Evolutionary conservation across 2,113 vertebrate genomes (phyloP).

Genomic region (Paramormyrops kingsleyae): DNA sequence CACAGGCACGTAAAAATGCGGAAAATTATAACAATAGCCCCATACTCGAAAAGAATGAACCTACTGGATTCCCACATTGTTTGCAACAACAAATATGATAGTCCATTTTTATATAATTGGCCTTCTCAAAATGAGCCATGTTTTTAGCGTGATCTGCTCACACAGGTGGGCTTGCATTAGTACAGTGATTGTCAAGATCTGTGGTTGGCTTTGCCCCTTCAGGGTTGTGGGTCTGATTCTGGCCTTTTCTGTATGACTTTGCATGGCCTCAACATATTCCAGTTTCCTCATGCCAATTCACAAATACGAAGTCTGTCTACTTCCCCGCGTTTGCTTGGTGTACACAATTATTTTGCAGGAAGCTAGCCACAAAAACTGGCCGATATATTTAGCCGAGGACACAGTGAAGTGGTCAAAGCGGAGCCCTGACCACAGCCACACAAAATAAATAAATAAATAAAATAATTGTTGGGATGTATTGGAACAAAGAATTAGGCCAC

Average conservation of each 20-base stretch:
- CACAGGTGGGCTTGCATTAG: neutral
- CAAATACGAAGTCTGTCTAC: neutral
- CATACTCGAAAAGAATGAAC: neutral
- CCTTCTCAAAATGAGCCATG: neutral
- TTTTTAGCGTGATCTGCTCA: neutral
- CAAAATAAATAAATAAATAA: neutral
- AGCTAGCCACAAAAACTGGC: neutral
- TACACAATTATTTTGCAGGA: neutral
- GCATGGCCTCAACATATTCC: neutral
- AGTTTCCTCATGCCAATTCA: neutral
- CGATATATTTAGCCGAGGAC: neutral
- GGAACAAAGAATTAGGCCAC: neutral
- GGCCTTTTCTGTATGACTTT: neutral
- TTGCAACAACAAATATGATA: neutral
- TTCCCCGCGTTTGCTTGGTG: neutral
- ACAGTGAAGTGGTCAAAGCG: neutral
- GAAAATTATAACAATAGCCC: neutral
- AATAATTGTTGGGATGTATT: neutral
- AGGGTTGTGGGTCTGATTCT: neutral
- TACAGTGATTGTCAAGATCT: neutral
- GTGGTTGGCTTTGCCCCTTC: neutral
- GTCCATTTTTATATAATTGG: neutral
- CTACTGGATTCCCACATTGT: neutral
- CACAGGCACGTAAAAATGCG: neutral
- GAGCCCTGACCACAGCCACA: neutral